These are phyloP conservation scores for Iselma pallidipennis DNA, from an alignment of 2,888 invertebrate genomes.

Conservation along the genomic window DNA sequence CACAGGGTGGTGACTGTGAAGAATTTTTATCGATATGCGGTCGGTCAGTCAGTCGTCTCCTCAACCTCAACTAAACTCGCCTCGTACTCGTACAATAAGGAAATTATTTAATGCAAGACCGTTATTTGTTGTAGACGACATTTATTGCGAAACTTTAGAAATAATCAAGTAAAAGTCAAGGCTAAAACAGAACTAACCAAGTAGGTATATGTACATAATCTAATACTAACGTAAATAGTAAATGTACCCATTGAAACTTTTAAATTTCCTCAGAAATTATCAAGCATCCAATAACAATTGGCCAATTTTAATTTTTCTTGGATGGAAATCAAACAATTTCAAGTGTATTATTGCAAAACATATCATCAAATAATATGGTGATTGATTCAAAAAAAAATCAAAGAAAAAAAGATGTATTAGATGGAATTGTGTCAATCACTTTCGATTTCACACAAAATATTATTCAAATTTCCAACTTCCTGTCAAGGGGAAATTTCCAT, in stretches of 20 bases:
- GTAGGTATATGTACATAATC: too few relatives aligned
- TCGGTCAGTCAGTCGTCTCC: not conserved
- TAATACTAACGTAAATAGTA: too few relatives aligned
- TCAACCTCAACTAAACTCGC: not conserved
- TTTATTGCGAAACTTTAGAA: conserved; percentile 5
- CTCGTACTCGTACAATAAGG: not conserved
- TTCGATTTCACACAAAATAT: not conserved
- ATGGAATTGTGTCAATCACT: not conserved
- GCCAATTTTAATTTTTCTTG: too few relatives aligned
- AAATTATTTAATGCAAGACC: not conserved
- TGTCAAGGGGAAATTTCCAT: not conserved
- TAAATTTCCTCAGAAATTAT: too few relatives aligned
- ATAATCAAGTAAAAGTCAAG: conserved; percentile 17
- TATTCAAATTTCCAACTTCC: not conserved
- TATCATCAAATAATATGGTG: too few relatives aligned
- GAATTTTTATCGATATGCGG: conserved; percentile 15
- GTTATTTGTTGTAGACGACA: conserved; percentile 1
- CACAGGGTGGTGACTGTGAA: conserved; percentile 1
- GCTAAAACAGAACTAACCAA: conserved; percentile 1
- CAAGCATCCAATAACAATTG: too few relatives aligned
- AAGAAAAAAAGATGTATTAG: too few relatives aligned
- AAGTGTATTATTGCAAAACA: too few relatives aligned
- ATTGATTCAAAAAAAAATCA: too few relatives aligned
- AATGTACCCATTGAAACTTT: too few relatives aligned
- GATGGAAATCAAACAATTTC: too few relatives aligned